These are phyloP conservation scores for Bombus pyrosoma DNA, from an alignment of 1,140 invertebrate species.

Conservation along the genomic window DNA sequence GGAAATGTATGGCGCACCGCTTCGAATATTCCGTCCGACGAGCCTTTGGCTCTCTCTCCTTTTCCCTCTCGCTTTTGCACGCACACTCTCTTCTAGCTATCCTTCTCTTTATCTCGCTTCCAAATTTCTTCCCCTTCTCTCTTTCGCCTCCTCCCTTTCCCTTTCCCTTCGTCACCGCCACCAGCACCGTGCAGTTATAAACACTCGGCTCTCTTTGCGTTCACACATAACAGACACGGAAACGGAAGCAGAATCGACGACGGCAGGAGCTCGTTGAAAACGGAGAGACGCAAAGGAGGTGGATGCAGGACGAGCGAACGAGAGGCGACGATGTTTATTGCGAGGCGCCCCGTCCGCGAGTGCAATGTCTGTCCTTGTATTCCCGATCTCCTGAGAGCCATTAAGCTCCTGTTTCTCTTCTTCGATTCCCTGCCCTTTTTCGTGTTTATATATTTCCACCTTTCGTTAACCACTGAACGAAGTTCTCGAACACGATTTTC, in stretches of 20 bases:
- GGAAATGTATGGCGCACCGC: constrained; percentile 51
- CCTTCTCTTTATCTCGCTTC: constrained; percentile 16
- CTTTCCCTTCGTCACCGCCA: constrained; percentile 55
- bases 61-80: constrained; percentile 6
- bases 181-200: constrained; percentile 66
- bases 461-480: neutral
- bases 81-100: constrained; percentile 1
- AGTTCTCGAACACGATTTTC: constrained; percentile 4
- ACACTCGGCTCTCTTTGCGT: constrained; percentile 58
- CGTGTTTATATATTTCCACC: neutral
- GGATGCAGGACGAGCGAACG: constrained; percentile 25
- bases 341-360: constrained; percentile 51
- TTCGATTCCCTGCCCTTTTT: constrained; percentile 50
- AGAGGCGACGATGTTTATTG: constrained; percentile 22
- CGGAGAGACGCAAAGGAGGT: constrained; percentile 7
- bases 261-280: constrained; percentile 8
- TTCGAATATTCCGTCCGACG: constrained; percentile 43
- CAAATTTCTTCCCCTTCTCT: constrained; percentile 47
- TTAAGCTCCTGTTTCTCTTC: constrained; percentile 74
- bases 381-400: constrained; percentile 77
- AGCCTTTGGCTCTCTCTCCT: constrained; percentile 13
- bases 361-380: constrained; percentile 47
- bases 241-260: constrained; percentile 39
- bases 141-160: constrained; percentile 29
- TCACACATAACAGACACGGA: constrained; percentile 67